Conservation (phyloP, 2,797 vertebrate genomes). For the Leptodactylus fallax region DNA sequence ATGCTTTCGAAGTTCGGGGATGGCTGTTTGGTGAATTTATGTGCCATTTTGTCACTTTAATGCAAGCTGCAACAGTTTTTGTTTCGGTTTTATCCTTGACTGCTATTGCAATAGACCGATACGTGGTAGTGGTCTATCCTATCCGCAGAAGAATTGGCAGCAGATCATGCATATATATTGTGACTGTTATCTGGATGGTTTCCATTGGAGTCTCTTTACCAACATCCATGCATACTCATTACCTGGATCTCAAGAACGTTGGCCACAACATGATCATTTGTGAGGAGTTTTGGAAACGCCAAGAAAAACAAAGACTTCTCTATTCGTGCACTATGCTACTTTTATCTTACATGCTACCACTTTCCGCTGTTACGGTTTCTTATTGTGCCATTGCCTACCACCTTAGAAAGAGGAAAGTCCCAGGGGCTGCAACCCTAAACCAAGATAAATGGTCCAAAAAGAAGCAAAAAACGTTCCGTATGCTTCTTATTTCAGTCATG, state of each 20-base stretch:
- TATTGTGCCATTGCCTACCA: conserved; percentile 86
- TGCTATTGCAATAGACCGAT: conserved; percentile 87
- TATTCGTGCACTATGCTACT: conserved; percentile 87
- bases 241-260: conserved; percentile 81
- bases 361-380: conserved; percentile 82
- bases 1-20: conserved; percentile 82
- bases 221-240: conserved; percentile 79
- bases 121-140: conserved; percentile 87
- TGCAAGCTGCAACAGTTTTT: conserved; percentile 84
- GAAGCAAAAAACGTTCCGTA: conserved; percentile 84
- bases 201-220: conserved; percentile 80
- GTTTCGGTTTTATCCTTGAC: conserved; percentile 87
- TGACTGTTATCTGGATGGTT: conserved; percentile 81
- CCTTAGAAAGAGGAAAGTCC: conserved; percentile 77
- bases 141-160: conserved; percentile 79
- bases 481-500: conserved; percentile 82
- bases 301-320: conserved; percentile 78
- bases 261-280: conserved; percentile 86
- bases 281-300: conserved; percentile 86
- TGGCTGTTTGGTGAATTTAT: conserved; percentile 86
- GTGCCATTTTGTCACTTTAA: conserved; percentile 83
- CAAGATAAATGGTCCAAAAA: conserved; percentile 79
- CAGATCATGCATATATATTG: conserved; percentile 78
- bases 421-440: conserved; percentile 72
- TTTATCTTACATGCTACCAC: conserved; percentile 85